These are phyloP conservation scores for Harlomillsia oculata DNA, from an alignment of 1,140 invertebrate genomes.

Conservation along the genomic window DNA sequence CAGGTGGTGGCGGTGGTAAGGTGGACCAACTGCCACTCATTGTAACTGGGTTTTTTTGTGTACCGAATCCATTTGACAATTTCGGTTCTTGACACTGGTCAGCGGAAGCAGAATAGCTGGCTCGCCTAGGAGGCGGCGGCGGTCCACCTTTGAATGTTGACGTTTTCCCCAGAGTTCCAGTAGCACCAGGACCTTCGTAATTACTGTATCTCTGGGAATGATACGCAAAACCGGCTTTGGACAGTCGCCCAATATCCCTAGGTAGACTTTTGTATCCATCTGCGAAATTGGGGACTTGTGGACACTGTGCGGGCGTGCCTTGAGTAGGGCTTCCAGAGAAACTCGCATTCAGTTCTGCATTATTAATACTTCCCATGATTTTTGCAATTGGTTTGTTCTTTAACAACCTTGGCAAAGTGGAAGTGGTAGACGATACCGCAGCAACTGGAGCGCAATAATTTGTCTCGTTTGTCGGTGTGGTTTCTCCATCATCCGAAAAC, in stretches of 20 bases:
- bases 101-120: constrained; percentile 12
- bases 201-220: background rate
- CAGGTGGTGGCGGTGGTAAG: constrained; percentile 29
- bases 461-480: constrained; percentile 16
- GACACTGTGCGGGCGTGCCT: background rate
- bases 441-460: constrained; percentile 10
- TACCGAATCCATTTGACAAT: background rate
- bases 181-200: constrained; percentile 12
- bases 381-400: constrained; percentile 33
- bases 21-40: constrained; percentile 1
- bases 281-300: constrained; percentile 9
- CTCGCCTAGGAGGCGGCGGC: constrained; percentile 29
- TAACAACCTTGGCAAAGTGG: constrained; percentile 28
- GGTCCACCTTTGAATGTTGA: constrained; percentile 22
- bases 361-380: constrained; percentile 30
- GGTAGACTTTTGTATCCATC: constrained; percentile 35
- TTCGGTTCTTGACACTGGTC: background rate
- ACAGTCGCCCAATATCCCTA: constrained; percentile 29
- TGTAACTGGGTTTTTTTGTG: background rate
- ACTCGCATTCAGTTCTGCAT: constrained; percentile 8
- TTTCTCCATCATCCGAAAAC: constrained; percentile 7
- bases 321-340: background rate
- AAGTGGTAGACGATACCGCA: background rate
- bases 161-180: constrained; percentile 19
- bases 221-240: constrained; percentile 12